phyloP scores from a whole-genome alignment of 2,888 invertebrate species.

The Notocelia uddmanniana region DNA sequence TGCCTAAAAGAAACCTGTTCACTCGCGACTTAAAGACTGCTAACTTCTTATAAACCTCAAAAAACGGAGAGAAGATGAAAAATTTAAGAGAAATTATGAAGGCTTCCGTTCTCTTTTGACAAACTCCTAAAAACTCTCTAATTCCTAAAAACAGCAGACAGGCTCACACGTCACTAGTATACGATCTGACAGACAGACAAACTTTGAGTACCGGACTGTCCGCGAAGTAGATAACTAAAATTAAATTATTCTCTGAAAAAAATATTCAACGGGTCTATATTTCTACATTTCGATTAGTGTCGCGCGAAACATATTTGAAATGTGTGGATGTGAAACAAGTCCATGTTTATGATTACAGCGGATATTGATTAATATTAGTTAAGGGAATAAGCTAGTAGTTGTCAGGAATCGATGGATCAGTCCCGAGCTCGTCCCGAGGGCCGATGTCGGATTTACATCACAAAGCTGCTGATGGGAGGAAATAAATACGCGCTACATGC shows the following conservation, averaged over 20 bases:
- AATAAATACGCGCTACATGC: slow-evolving; percentile 19
- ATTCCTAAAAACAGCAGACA: not conserved
- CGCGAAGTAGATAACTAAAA: not conserved
- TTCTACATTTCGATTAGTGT: not conserved
- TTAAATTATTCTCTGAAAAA: not conserved
- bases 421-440: slow-evolving; percentile 11
- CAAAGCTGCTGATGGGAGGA: slow-evolving; percentile 29
- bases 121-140: too few relatives aligned
- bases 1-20: too few relatives aligned
- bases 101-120: too few relatives aligned
- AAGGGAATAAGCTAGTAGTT: slow-evolving; percentile 3
- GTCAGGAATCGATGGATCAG: slow-evolving; percentile 17
- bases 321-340: too few relatives aligned
- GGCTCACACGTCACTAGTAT: not conserved
- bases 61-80: too few relatives aligned
- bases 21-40: too few relatives aligned
- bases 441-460: slow-evolving; percentile 31
- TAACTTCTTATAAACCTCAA: too few relatives aligned
- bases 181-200: not conserved
- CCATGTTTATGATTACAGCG: not conserved
- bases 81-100: too few relatives aligned
- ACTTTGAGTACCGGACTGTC: not conserved
- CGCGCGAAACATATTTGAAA: not conserved
- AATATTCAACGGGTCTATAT: too few relatives aligned
- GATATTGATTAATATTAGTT: slow-evolving; percentile 15